Evolutionary conservation across 2,888 invertebrate genomes (phyloP).

Genomic region (Pristionchus entomophagus): DNA sequence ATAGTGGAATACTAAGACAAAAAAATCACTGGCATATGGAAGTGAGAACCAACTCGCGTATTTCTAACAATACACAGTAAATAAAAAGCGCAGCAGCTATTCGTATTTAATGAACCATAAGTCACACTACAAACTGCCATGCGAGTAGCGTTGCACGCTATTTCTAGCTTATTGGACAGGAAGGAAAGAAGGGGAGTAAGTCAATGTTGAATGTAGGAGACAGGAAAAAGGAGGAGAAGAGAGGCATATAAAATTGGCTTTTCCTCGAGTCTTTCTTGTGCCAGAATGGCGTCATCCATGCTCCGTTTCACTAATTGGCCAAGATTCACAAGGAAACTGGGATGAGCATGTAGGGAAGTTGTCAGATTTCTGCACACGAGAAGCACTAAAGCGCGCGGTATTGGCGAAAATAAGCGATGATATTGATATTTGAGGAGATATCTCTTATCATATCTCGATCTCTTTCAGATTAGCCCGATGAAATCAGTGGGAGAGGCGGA

Average conservation of each 20-base stretch:
- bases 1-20: not conserved
- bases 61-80: not conserved
- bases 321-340: not conserved
- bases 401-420: conserved; percentile 35
- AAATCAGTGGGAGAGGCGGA: conserved; percentile 47
- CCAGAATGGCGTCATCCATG: conserved; percentile 15
- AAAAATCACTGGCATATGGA: too few species aligned
- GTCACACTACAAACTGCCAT: not conserved
- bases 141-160: conserved; percentile 13
- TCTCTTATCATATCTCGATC: not conserved
- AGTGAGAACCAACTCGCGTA: not conserved
- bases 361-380: not conserved
- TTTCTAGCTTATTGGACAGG: conserved; percentile 31
- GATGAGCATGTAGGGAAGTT: conserved; percentile 19
- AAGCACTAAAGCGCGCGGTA: conserved; percentile 31
- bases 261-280: conserved; percentile 31
- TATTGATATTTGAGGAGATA: conserved; percentile 32
- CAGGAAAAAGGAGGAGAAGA: conserved; percentile 6
- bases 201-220: conserved; percentile 31
- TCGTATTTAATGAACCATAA: not conserved
- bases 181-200: conserved; percentile 22
- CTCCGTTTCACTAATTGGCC: conserved; percentile 23
- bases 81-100: not conserved
- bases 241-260: conserved; percentile 36
- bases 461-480: conserved; percentile 44